Conservation (phyloP, 2,888 invertebrate genomes). For the Nomada fabriciana region DNA sequence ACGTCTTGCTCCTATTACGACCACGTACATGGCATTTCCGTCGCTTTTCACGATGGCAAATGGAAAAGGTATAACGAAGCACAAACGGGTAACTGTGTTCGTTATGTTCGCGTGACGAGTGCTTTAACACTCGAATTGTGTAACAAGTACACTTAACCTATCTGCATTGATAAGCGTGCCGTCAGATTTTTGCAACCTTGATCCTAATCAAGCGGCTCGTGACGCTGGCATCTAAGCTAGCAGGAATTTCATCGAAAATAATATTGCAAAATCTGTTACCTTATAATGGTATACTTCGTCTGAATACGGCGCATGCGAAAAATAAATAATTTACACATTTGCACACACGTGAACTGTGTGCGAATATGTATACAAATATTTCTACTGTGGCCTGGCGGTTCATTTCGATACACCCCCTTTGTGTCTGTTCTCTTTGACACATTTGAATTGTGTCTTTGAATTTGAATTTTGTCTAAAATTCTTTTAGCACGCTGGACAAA, state of each 20-base stretch:
- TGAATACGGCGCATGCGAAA: not conserved
- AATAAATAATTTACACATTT: constrained; percentile 7
- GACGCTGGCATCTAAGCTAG: not conserved
- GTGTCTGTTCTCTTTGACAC: constrained; percentile 21
- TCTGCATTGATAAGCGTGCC: constrained; percentile 62
- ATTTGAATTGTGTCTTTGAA: too few species aligned
- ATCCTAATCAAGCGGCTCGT: constrained; percentile 59
- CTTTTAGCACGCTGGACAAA: constrained; percentile 6
- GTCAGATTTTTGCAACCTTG: constrained; percentile 62
- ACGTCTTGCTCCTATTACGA: not conserved
- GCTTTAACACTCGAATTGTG: constrained; percentile 51
- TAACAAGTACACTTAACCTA: constrained; percentile 63
- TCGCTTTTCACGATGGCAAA: constrained; percentile 4
- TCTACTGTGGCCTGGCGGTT: constrained; percentile 21
- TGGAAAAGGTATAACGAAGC: constrained; percentile 25
- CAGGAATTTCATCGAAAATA: constrained; percentile 31
- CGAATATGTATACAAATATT: constrained; percentile 19
- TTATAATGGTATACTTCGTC: constrained; percentile 14
- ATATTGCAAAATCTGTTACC: constrained; percentile 12
- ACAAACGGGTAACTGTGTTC: constrained; percentile 10
- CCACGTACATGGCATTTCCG: not conserved
- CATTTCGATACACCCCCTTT: constrained; percentile 27
- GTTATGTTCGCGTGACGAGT: constrained; percentile 50
- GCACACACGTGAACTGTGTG: not conserved
- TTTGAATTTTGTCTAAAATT: too few species aligned